phyloP scores from a whole-genome alignment of 2,797 vertebrate species.

The Serranus cabrilla region DNA sequence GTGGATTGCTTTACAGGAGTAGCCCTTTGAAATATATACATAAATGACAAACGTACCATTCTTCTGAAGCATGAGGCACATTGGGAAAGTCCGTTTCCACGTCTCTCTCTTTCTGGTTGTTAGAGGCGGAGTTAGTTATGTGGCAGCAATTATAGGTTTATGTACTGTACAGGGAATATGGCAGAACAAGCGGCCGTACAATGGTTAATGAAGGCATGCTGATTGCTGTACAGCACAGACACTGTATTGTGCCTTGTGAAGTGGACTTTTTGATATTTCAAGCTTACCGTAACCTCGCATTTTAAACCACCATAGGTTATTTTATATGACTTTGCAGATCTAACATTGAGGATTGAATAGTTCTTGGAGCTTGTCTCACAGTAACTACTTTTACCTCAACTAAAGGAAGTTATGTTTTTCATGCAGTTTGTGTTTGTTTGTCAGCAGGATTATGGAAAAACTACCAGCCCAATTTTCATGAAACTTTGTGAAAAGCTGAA shows the following conservation, averaged over 20 bases:
- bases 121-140: constrained; percentile 63
- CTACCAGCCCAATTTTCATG: too few relatives aligned
- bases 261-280: constrained; percentile 43
- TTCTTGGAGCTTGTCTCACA: neutral
- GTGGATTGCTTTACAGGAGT: constrained; percentile 90
- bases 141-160: constrained; percentile 70
- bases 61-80: constrained; percentile 78
- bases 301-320: constrained; percentile 12
- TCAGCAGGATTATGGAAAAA: too few relatives aligned
- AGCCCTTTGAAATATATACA: constrained; percentile 91
- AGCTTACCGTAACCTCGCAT: constrained; percentile 12
- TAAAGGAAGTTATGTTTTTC: too few relatives aligned
- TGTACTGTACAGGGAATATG: constrained; percentile 80
- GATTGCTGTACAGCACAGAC: constrained; percentile 70
- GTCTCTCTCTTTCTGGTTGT: constrained; percentile 54
- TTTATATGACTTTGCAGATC: neutral
- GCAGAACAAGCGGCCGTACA: constrained; percentile 65
- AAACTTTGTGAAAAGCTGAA: too few relatives aligned
- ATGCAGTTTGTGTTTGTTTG: too few relatives aligned
- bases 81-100: constrained; percentile 75
- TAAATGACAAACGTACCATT: constrained; percentile 90
- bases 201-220: constrained; percentile 64
- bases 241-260: constrained; percentile 54
- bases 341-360: neutral
- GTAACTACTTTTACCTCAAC: neutral